These are phyloP conservation scores for Ahaetulla prasina DNA, from an alignment of 2,113 vertebrate genomes.

Conservation along the genomic window DNA sequence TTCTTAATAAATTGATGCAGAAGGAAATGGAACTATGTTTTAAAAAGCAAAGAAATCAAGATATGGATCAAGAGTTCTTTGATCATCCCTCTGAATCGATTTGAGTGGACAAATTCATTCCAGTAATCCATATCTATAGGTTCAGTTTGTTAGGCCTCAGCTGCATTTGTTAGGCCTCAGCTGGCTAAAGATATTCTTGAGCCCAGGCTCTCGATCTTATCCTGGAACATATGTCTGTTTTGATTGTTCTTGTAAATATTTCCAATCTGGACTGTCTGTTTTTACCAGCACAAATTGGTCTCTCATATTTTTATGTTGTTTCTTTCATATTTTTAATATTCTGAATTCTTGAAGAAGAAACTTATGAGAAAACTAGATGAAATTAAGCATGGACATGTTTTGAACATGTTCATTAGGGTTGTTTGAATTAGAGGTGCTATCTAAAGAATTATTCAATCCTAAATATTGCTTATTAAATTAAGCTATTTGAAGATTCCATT, in stretches of 20 bases:
- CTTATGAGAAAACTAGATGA: background rate
- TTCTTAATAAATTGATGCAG: background rate
- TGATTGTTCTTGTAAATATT: background rate
- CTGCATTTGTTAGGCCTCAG: background rate
- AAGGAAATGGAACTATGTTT: background rate
- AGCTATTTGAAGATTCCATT: background rate
- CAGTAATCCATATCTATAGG: background rate
- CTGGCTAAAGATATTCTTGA: background rate
- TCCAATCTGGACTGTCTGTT: background rate
- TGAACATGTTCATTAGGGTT: background rate
- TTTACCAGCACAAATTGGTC: background rate
- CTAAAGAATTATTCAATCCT: background rate
- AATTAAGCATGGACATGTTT: background rate
- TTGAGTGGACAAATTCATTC: background rate
- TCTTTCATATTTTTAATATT: background rate
- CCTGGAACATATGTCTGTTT: background rate
- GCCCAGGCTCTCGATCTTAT: background rate
- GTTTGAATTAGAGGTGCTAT: background rate
- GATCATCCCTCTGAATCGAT: background rate
- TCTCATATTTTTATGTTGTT: background rate
- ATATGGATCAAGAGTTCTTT: background rate
- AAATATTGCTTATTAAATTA: background rate
- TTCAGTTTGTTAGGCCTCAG: background rate
- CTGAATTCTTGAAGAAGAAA: background rate
- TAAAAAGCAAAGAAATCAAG: background rate